Evolutionary conservation across 2,113 vertebrate species (phyloP).

Genomic region (Glareola pratincola): DNA sequence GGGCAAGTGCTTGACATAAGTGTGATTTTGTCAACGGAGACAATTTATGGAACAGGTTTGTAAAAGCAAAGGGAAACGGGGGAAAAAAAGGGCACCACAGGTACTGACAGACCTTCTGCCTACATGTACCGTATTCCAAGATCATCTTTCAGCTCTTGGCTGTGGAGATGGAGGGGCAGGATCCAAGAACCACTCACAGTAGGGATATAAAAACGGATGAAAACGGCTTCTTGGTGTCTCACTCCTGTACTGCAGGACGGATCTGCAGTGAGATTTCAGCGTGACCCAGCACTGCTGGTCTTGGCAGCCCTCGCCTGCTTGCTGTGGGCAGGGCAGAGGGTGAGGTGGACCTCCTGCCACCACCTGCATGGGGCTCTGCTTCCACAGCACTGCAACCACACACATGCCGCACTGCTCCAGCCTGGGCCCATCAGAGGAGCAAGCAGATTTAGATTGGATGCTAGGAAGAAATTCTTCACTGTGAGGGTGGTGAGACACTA

Average conservation of each 20-base stretch:
- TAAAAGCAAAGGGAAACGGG: neutral
- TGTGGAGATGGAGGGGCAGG: neutral
- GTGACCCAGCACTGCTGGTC: neutral
- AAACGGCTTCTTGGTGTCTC: neutral
- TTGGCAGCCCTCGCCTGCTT: neutral
- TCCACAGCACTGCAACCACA: too few relatives aligned
- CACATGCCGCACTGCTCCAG: fast-evolving
- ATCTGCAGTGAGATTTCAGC: neutral
- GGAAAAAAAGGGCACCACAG: neutral
- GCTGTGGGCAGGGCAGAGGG: neutral
- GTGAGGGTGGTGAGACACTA: too few relatives aligned
- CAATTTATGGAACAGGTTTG: neutral
- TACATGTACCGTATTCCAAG: neutral
- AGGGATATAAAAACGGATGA: neutral
- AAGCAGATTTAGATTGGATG: too few relatives aligned
- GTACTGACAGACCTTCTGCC: neutral
- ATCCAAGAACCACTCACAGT: neutral
- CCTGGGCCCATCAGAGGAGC: neutral
- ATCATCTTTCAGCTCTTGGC: neutral
- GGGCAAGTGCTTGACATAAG: neutral
- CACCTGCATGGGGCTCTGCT: neutral
- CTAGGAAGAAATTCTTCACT: too few relatives aligned
- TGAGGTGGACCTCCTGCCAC: neutral
- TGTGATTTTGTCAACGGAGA: neutral
- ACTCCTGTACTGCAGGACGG: neutral